A percentile compares a stretch with the other conserved stretches of the same genome.
phyloP scores from a whole-genome alignment of 2,113 vertebrate genomes.

The Sitta europaea region DNA sequence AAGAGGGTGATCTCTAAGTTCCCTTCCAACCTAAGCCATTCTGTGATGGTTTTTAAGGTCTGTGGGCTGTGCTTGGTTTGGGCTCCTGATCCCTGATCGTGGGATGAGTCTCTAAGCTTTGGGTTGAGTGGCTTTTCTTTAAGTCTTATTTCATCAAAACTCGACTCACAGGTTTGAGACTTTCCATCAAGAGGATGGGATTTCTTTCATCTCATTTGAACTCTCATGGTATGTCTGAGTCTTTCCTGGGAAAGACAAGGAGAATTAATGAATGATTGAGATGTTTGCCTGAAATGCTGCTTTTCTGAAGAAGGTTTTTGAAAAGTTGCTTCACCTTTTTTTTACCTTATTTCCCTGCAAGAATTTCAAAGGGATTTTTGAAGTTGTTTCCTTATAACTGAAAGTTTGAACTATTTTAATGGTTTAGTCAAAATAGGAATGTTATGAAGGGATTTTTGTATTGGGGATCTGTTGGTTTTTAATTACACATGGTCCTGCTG shows the following conservation, averaged over 20 bases:
- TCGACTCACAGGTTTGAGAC: not conserved
- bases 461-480: not conserved
- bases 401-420: not conserved
- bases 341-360: not conserved
- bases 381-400: not conserved
- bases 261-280: not conserved
- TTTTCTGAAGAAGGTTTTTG: not conserved
- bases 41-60: not conserved
- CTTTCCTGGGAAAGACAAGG: not conserved
- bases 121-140: conserved; percentile 5
- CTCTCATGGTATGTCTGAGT: not conserved
- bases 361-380: not conserved
- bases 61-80: not conserved
- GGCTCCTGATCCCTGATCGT: not conserved
- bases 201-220: conserved; percentile 4
- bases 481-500: not conserved
- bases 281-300: not conserved
- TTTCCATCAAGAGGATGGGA: not conserved
- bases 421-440: not conserved
- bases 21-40: not conserved
- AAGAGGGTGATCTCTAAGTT: not conserved
- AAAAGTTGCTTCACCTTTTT: not conserved
- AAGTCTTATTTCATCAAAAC: not conserved
- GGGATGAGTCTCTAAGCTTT: not conserved
- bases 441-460: not conserved